phyloP scores from a whole-genome alignment of 2,888 invertebrate genomes.

The Pterostichus madidus region DNA sequence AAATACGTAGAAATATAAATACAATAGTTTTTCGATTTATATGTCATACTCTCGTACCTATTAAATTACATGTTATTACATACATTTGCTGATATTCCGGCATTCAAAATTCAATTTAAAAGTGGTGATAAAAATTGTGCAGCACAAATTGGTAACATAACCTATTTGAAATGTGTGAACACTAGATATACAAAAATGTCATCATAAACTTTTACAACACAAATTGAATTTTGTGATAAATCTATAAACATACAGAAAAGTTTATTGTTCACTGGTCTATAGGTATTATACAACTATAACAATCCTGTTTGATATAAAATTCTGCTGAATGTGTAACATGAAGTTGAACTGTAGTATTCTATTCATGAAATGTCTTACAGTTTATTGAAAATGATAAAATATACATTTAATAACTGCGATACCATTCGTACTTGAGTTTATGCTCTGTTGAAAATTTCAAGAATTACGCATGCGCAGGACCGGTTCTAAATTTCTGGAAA shows the following conservation, averaged over 20 bases:
- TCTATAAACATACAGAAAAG: conserved; percentile 14
- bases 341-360: too few species aligned
- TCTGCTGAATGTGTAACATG: too few species aligned
- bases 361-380: conserved; percentile 7
- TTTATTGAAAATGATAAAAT: conserved; percentile 25
- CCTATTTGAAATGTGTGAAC: background rate
- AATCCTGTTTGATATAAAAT: background rate
- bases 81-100: too few species aligned
- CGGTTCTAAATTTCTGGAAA: too few species aligned
- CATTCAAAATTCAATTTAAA: too few species aligned
- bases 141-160: background rate
- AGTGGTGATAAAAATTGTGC: too few species aligned
- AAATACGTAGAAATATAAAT: background rate
- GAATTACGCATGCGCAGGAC: too few species aligned
- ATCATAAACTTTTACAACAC: conserved; percentile 20
- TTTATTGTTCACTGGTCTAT: conserved; percentile 25
- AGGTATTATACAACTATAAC: conserved; percentile 14
- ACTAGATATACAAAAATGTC: conserved; percentile 14
- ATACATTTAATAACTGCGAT: conserved; percentile 6
- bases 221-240: conserved; percentile 13
- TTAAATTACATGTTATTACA: too few species aligned
- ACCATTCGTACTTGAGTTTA: conserved; percentile 8
- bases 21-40: too few species aligned
- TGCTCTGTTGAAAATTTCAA: background rate
- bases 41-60: too few species aligned